Evolutionary conservation across 2,113 vertebrate genomes (phyloP).

Genomic region (Serinus canaria): DNA sequence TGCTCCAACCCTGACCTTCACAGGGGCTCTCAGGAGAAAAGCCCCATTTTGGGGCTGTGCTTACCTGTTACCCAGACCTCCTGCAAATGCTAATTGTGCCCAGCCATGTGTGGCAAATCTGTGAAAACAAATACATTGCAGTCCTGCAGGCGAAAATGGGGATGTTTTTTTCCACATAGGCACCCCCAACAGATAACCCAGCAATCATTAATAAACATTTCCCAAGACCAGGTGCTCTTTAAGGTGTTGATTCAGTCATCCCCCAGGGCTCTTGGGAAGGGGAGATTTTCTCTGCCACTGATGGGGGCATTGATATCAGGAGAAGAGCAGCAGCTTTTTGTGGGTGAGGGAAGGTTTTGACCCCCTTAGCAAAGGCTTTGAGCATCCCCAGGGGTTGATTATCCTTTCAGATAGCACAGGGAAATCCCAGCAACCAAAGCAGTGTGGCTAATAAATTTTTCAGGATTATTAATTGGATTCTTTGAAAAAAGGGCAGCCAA

Average conservation of each 20-base stretch:
- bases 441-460: not conserved
- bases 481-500: constrained; percentile 37
- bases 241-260: not conserved
- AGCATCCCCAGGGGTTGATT: not conserved
- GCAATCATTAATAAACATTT: not conserved
- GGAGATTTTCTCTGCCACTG: not conserved
- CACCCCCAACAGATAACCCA: not conserved
- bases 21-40: not conserved
- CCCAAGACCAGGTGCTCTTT: not conserved
- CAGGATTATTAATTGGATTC: not conserved
- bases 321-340: not conserved
- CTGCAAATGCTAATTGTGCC: not conserved
- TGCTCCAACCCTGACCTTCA: not conserved
- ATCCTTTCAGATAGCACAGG: not conserved
- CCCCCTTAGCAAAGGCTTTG: not conserved
- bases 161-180: not conserved
- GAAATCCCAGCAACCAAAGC: not conserved
- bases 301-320: not conserved
- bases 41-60: not conserved
- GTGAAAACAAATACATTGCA: not conserved
- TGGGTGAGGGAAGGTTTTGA: not conserved
- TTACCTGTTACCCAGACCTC: not conserved
- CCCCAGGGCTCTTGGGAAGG: not conserved
- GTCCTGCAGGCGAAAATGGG: not conserved
- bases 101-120: not conserved